A percentile compares a stretch with the other conserved stretches of the same genome.
These are phyloP conservation scores for Phodopus roborovskii DNA, from an alignment of 2,113 vertebrate genomes.

Conservation along the genomic window DNA sequence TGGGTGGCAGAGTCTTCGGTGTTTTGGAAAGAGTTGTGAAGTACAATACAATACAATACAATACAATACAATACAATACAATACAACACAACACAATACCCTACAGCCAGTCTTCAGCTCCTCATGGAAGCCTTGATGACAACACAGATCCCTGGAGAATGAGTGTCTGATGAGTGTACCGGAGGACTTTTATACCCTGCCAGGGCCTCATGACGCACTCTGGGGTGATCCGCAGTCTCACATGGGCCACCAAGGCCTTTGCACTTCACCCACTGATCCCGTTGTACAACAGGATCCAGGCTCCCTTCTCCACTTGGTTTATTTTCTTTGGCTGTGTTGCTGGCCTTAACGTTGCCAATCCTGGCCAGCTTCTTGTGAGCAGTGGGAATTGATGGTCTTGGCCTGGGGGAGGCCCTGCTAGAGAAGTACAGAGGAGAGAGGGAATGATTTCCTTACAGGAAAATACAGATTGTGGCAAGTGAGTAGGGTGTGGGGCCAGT, in stretches of 20 bases:
- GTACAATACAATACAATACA: no score
- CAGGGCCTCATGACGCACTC: not conserved
- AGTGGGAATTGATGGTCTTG: not conserved
- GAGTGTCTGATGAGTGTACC: not conserved
- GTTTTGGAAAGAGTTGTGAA: not conserved
- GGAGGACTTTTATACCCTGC: not conserved
- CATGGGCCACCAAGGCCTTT: not conserved
- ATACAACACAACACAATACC: not conserved
- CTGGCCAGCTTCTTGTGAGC: not conserved
- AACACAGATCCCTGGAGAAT: no score
- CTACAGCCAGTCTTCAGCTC: not conserved
- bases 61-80: not conserved
- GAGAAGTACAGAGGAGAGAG: not conserved
- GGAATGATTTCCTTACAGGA: accelerated
- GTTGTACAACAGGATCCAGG: accelerated
- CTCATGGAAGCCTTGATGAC: no score
- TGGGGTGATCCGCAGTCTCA: accelerated
- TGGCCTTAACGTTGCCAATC: not conserved
- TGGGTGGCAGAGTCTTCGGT: not conserved
- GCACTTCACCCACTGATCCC: accelerated
- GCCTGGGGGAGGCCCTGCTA: no score
- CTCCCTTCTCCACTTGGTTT: not conserved
- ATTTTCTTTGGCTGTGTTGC: not conserved
- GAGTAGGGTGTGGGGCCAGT: not conserved
- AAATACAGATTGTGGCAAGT: not conserved